Evolutionary conservation across 2,888 invertebrate genomes (phyloP), one percentile per base, ranked within the genome.

Genomic region (Miltochrista miniata): DNA sequence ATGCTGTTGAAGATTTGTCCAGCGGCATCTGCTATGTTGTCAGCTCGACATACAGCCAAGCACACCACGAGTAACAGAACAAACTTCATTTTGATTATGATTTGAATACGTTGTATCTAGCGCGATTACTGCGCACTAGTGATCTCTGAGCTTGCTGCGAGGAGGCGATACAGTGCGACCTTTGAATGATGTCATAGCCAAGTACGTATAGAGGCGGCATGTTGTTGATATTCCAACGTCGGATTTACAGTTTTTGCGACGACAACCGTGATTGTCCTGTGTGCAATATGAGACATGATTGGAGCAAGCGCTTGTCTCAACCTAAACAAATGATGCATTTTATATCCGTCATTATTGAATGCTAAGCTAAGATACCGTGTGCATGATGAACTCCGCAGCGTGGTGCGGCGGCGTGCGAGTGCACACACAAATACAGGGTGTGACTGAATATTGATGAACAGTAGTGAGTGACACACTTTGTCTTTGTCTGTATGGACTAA

Each of bases 1-100:
- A 91, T 89, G 54, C 76, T 81, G 68, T 88, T 85, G 72, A 91
- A 90, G 63, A 91, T 91, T 58, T 91, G 90, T 0, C 90, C 90
- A 1, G 91, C 91, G 1, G 90, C 85, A 10, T 84, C 81, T 2
- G 85, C 80, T 41, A 91, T 54, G 61, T 90, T 86, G 61, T 90
- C 90, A 39, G 81, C 87, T n/a, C 70, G 75, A 62, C 79, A 74
- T 37, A 65, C 77, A 35, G 81, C 79, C 51, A 82, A 60, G 68
- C 79, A 81, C 59, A 81, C 54, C 13, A 87, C 56, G 34, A 90
- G 66, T 54, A 83, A 60, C 53, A 87, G 44, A 45, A 76, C 65
- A 13, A 87, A 64, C 72, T 79, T 88, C 90, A 91, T 91, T 56
- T 70, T 85, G 72, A 47, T 61, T 62, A 56, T 56, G 58, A 59